These are phyloP conservation scores for Brachyrhaphis roseni DNA, from an alignment of 2,797 vertebrate genomes.

Conservation along the genomic window DNA sequence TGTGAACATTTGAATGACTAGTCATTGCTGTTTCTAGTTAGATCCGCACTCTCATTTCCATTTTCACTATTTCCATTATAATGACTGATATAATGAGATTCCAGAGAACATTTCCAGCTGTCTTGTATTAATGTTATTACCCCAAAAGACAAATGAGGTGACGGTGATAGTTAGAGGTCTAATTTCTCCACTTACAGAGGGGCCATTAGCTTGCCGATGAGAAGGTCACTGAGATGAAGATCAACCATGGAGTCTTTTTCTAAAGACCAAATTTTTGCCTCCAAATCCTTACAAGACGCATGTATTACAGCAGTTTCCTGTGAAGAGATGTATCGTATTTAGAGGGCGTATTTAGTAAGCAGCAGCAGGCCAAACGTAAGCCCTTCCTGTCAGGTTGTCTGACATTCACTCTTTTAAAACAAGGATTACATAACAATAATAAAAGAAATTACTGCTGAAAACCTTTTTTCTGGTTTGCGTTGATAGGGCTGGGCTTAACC, in stretches of 20 bases:
- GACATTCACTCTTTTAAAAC: constrained; percentile 4
- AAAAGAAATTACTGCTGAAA: constrained; percentile 14
- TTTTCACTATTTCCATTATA: constrained; percentile 43
- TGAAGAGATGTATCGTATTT: constrained; percentile 14
- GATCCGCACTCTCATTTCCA: constrained; percentile 38
- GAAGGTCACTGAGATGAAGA: constrained; percentile 58
- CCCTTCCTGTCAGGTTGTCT: constrained; percentile 10
- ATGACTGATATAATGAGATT: constrained; percentile 29
- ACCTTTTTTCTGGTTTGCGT: neutral
- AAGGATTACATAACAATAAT: constrained; percentile 2
- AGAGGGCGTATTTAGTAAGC: neutral
- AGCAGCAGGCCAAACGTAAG: constrained; percentile 1
- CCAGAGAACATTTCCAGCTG: constrained; percentile 25
- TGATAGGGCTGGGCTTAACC: neutral
- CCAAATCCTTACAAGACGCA: constrained; percentile 27
- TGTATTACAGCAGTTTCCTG: constrained; percentile 18
- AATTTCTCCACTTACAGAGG: constrained; percentile 49
- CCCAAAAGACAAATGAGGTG: constrained; percentile 33
- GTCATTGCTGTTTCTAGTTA: constrained; percentile 13
- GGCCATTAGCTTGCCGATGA: constrained; percentile 50
- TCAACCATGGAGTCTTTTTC: constrained; percentile 20
- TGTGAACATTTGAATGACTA: constrained; percentile 23
- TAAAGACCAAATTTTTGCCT: constrained; percentile 33
- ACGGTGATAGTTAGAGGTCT: constrained; percentile 30
- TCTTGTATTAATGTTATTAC: constrained; percentile 32